Percentiles rank a stretch among this genome's conserved stretches.
Conservation (phyloP, 2,888 invertebrate genomes). For the Eupithecia exiguata region DNA sequence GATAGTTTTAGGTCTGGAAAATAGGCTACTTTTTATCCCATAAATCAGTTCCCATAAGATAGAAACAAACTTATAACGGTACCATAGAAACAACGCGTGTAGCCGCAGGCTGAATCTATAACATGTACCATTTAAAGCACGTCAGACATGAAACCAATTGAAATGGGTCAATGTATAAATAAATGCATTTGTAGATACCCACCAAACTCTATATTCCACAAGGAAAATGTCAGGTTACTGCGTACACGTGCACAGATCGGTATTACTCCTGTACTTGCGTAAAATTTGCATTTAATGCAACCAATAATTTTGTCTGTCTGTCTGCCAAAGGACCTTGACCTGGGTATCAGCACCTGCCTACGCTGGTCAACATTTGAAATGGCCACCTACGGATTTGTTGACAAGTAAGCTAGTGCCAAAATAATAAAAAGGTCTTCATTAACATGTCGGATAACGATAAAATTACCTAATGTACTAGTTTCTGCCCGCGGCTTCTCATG, state of each 20-base stretch:
- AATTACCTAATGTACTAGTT: not conserved
- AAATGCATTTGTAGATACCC: not conserved
- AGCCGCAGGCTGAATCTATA: no score
- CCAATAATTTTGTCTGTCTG: slow-evolving; percentile 22
- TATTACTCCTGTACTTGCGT: slow-evolving; percentile 12
- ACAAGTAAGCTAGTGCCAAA: slow-evolving; percentile 29
- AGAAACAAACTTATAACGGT: no score
- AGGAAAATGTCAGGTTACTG: slow-evolving; percentile 21
- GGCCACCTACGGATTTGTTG: slow-evolving; percentile 31
- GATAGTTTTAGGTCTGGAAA: no score
- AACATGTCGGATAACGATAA: not conserved
- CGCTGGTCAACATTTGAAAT: slow-evolving; percentile 1
- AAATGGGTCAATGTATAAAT: slow-evolving; percentile 3
- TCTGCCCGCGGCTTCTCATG: no score
- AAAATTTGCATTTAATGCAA: slow-evolving; percentile 22
- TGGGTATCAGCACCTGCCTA: slow-evolving; percentile 15
- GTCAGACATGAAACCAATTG: not conserved
- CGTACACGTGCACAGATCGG: slow-evolving; percentile 12
- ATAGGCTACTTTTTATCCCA: no score
- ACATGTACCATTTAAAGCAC: no score
- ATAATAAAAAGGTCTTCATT: not conserved
- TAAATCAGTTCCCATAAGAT: no score
- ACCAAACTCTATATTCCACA: not conserved
- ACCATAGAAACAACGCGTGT: no score
- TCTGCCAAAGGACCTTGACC: slow-evolving; percentile 44